A percentile compares a stretch with the other conserved stretches of the same genome.
Conservation (phyloP, 2,888 invertebrate species). For the Lypha dubia region DNA sequence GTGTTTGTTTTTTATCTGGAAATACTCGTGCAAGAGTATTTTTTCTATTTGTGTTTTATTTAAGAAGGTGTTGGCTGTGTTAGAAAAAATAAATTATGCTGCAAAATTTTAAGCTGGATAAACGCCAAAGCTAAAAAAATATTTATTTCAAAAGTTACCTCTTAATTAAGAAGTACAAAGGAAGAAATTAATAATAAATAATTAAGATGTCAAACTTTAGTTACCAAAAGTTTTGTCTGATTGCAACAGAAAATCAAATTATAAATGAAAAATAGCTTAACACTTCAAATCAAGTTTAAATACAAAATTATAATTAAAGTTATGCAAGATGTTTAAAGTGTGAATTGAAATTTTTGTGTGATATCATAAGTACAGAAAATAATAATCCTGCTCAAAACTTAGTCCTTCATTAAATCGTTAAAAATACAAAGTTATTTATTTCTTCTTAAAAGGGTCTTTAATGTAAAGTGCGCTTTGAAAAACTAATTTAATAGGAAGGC, state of each 20-base stretch:
- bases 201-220: constrained; percentile 61
- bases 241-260: constrained; percentile 11
- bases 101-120: neutral
- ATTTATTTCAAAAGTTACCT: neutral
- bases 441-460: no score
- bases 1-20: no score
- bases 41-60: neutral
- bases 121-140: constrained; percentile 16
- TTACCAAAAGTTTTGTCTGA: constrained; percentile 41
- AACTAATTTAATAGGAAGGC: no score
- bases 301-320: neutral
- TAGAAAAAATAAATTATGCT: neutral
- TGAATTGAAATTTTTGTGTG: no score
- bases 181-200: constrained; percentile 21
- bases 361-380: no score
- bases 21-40: neutral
- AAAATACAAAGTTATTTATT: no score
- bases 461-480: no score
- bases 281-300: neutral
- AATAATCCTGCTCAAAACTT: no score
- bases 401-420: no score
- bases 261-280: neutral
- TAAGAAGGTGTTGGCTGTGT: constrained; percentile 22
- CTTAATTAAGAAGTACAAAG: neutral
- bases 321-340: neutral